A percentile compares a stretch with the other conserved stretches of the same genome.
phyloP scores from a whole-genome alignment of 2,797 vertebrate genomes.

The Numenius phaeopus region DNA sequence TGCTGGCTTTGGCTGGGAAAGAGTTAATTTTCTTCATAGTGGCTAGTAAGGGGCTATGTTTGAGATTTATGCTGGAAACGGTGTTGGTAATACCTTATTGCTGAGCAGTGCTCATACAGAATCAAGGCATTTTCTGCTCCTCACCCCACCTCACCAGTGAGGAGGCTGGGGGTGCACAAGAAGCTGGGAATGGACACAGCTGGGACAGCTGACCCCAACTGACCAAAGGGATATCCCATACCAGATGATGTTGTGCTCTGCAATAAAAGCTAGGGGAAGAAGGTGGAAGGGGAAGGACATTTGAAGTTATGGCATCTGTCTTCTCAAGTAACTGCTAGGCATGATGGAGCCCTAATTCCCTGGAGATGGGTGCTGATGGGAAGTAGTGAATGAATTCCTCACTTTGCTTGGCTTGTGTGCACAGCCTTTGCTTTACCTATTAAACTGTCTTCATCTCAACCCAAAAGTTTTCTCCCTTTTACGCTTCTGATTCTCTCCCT shows the following conservation, averaged over 20 bases:
- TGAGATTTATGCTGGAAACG: background rate
- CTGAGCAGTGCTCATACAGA: background rate
- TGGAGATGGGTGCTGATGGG: background rate
- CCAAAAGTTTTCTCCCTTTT: background rate
- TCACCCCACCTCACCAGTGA: background rate
- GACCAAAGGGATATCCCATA: background rate
- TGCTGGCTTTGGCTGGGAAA: background rate
- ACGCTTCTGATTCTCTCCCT: background rate
- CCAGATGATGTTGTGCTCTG: too few species aligned
- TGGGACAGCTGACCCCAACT: background rate
- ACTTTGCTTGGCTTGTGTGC: accelerated
- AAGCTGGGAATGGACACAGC: background rate
- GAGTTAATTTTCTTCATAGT: background rate
- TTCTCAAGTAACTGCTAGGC: background rate
- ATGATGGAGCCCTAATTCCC: background rate
- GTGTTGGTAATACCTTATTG: accelerated
- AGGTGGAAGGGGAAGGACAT: accelerated
- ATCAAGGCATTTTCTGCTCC: background rate
- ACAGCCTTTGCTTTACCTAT: background rate
- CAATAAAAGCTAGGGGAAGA: background rate
- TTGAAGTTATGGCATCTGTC: background rate
- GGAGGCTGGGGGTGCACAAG: background rate
- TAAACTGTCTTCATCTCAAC: background rate
- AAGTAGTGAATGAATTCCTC: background rate
- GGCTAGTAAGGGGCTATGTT: background rate